These are phyloP conservation scores for Rhinophrynus dorsalis DNA, from an alignment of 2,797 vertebrate species.

Conservation along the genomic window DNA sequence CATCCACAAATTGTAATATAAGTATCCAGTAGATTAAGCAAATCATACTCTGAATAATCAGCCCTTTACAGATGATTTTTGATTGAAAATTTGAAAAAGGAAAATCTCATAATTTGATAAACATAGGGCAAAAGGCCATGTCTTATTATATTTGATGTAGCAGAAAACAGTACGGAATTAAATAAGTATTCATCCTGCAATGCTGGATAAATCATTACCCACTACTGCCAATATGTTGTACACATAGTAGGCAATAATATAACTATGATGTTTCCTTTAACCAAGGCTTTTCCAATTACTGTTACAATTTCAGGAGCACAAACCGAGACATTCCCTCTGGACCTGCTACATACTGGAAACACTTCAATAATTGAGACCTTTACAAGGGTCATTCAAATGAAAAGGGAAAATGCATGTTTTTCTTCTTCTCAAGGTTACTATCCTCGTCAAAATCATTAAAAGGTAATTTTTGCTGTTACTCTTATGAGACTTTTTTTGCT, in stretches of 20 bases:
- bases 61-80: no score
- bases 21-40: no score
- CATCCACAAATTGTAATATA: no score
- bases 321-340: slow-evolving; percentile 61
- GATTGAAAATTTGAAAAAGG: not conserved
- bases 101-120: not conserved
- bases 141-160: not conserved
- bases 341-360: slow-evolving; percentile 58
- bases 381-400: slow-evolving; percentile 61
- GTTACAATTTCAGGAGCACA: slow-evolving; percentile 55
- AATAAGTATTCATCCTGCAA: slow-evolving; percentile 1
- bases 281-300: slow-evolving; percentile 55
- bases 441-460: slow-evolving; percentile 64
- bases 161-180: not conserved
- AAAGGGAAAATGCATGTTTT: slow-evolving; percentile 58
- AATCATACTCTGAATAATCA: no score
- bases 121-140: not conserved
- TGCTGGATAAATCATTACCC: slow-evolving; percentile 36
- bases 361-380: slow-evolving; percentile 67
- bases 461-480: slow-evolving; percentile 13
- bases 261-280: slow-evolving; percentile 55
- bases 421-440: slow-evolving; percentile 56
- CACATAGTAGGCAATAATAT: not conserved
- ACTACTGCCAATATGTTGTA: slow-evolving; percentile 33
- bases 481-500: slow-evolving; percentile 10